Evolutionary conservation across 2,888 invertebrate genomes (phyloP), one percentile per base, ranked within the genome.

Genomic region (Drosophila quinaria): DNA sequence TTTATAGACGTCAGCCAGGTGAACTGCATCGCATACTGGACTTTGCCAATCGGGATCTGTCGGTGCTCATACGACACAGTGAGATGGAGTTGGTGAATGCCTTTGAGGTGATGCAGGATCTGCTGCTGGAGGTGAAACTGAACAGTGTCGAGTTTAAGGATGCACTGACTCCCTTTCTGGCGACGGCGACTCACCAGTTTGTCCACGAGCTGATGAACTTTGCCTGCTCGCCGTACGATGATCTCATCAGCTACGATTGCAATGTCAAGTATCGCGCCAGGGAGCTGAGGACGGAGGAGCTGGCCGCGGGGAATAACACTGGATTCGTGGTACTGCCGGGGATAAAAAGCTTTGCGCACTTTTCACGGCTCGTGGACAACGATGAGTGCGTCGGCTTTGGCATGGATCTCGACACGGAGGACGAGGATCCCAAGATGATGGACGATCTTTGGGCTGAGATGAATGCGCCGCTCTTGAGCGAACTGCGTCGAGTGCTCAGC

Each of bases 31-130:
- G 98, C 2, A 93, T 98, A 54, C 95, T 96, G 69, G 96, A 96
- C 4, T 98, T 98, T 97, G 93, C 98, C 42, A 96, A 96, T 91
- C 94, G 98, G 71, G 98, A 98, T 92, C 93, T 98, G 17, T 94
- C 95, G 82, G 93, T 98, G 56, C 72, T 92, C 47, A 92, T 97
- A 15, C 94, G 94, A 76, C 94, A 94, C 74, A 92, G 94, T 2
- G 82, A 90, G 13, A 94, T 94, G n/a, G 94, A 95, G 79, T 94
- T 96, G 69, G 93, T 95, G 42, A 94, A 95, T 81, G 95, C 97
- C 0, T 90, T 96, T 83, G 93, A 95, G 61, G 93, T 95, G n/a
- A 95, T 98, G 54, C 92, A 96, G 89, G 95, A 95, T 35, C 93
- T 96, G 61, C 92, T 98, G 5, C 94, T 94, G 5, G 93, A 94